A percentile compares a stretch with the other conserved stretches of the same genome.
Evolutionary conservation across 2,888 invertebrate genomes (phyloP).

Genomic region (Syrista parreyssii): DNA sequence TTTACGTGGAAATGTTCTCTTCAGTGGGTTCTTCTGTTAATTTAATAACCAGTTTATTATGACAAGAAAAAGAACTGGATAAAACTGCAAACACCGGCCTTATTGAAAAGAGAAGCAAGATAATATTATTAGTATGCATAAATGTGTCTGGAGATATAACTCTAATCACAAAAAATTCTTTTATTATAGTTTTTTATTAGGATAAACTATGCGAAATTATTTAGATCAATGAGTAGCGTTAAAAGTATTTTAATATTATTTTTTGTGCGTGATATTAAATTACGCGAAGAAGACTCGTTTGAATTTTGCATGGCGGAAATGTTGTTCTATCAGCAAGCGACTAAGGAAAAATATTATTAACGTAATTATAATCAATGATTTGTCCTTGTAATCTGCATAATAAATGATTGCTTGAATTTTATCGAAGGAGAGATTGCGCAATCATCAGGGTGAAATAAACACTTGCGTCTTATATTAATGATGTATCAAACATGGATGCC

Average conservation of each 20-base stretch:
- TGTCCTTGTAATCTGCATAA: neutral
- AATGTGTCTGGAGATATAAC: neutral
- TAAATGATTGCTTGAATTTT: neutral
- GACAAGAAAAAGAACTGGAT: neutral
- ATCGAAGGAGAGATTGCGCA: slow-evolving; percentile 4
- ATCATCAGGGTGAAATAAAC: neutral
- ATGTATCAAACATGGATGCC: slow-evolving; percentile 63
- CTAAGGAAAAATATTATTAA: neutral
- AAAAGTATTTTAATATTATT: neutral
- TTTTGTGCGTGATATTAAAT: neutral
- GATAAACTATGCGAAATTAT: neutral
- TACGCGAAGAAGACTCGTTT: neutral
- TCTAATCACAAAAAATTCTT: neutral
- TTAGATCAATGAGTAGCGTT: neutral
- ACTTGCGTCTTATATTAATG: slow-evolving; percentile 6
- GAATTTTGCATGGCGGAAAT: neutral
- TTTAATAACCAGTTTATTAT: neutral
- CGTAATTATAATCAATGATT: neutral
- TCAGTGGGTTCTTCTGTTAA: neutral
- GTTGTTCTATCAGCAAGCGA: neutral
- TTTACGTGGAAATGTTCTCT: neutral
- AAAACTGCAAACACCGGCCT: too few species aligned
- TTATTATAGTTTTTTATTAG: neutral
- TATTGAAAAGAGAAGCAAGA: too few species aligned
- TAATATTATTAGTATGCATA: neutral